Evolutionary conservation across 2,888 invertebrate species (phyloP).

Genomic region (Chaitophorus viminalis): DNA sequence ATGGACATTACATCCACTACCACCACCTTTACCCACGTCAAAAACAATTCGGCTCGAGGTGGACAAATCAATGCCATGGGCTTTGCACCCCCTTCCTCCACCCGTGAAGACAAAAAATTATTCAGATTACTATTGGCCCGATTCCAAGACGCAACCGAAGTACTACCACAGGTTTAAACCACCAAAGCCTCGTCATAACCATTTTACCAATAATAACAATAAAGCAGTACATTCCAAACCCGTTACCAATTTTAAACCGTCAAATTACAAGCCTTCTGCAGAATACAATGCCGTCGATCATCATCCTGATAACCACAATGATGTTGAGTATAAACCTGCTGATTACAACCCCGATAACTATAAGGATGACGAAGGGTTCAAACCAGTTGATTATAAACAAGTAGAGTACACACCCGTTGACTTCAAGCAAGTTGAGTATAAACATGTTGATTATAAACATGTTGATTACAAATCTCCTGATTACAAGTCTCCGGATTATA

Average conservation of each 20-base stretch:
- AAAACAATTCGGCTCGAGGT: neutral
- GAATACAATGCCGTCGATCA: neutral
- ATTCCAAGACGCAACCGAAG: neutral
- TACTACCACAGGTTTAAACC: neutral
- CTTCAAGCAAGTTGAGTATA: constrained; percentile 9
- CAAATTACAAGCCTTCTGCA: neutral
- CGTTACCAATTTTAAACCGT: neutral
- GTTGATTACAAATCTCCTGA: constrained; percentile 16
- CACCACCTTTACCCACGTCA: constrained; percentile 39
- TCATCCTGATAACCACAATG: neutral
- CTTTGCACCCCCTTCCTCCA: constrained; percentile 62
- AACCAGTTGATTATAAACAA: neutral
- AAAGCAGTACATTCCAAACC: neutral
- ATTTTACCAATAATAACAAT: neutral
- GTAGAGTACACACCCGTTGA: neutral
- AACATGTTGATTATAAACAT: constrained; percentile 26
- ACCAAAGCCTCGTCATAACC: neutral
- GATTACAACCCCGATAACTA: neutral
- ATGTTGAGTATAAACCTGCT: neutral
- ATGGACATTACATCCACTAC: constrained; percentile 57
- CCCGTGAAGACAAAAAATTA: constrained; percentile 56
- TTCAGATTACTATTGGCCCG: constrained; percentile 45
- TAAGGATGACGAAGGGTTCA: neutral
- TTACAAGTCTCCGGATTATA: constrained; percentile 25
- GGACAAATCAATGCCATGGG: constrained; percentile 61